A percentile compares a stretch with the other conserved stretches of the same genome.
These are phyloP conservation scores for Antennarius maculatus DNA, from an alignment of 2,797 vertebrate genomes.

Conservation along the genomic window DNA sequence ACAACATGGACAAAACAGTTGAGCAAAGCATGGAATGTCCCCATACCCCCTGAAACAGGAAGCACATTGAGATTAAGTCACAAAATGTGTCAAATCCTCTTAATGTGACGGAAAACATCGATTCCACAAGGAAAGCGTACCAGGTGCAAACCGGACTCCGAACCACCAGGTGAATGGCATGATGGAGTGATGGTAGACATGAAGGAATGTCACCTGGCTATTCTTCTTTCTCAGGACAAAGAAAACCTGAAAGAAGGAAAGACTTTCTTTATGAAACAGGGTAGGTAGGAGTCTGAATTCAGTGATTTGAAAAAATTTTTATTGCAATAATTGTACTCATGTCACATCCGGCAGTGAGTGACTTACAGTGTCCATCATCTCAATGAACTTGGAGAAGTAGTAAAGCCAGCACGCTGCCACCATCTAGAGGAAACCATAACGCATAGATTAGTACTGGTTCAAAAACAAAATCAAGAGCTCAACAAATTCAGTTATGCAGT, in stretches of 20 bases:
- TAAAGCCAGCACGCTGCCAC: conserved; percentile 93
- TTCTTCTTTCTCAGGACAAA: conserved; percentile 97
- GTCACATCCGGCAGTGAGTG: not conserved
- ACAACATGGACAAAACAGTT: conserved; percentile 93
- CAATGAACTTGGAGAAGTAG: conserved; percentile 98
- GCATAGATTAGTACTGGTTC: not conserved
- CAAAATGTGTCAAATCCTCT: not conserved
- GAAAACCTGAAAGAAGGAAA: conserved; percentile 84
- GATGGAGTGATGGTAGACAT: conserved; percentile 97
- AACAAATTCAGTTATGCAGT: not conserved
- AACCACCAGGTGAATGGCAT: conserved; percentile 99
- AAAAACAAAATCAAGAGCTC: not conserved
- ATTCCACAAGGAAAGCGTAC: conserved; percentile 68
- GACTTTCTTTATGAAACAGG: not conserved
- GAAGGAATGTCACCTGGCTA: conserved; percentile 95
- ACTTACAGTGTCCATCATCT: conserved; percentile 97
- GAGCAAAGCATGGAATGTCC: conserved; percentile 93
- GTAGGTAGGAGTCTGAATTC: not conserved
- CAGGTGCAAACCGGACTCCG: conserved; percentile 94
- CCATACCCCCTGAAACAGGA: conserved; percentile 87
- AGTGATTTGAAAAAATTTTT: not conserved
- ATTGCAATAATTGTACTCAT: not conserved
- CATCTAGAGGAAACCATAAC: conserved; percentile 85
- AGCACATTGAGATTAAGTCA: not conserved
- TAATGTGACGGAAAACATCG: not conserved